Base-by-base conservation (phyloP, 2,888 invertebrate species). In the Ptychoptera albimana region DNA sequence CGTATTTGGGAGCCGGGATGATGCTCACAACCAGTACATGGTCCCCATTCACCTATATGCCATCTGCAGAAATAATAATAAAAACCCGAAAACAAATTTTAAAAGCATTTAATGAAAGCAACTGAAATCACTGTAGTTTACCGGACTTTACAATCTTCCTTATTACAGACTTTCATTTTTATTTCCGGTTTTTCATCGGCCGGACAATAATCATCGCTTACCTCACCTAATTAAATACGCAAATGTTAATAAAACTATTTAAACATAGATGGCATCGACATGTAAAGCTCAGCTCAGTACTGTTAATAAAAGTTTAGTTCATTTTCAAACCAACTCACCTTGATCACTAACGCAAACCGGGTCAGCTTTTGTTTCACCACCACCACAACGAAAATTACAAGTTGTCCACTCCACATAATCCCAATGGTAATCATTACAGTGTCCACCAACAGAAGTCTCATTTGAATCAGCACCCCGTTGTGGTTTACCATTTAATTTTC, bases 1-100 rank as follows among this genome's bases (percentile, higher is more conserved):
- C 73, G 59, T 29, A 55, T 58, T 42, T 60, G 57, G 5, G 61
- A 53, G 1, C 72, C 73, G 8, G 66, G 60, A 48, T 64, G 63
- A 43, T 62, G 63, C 51, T 64, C 64, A 50, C 72, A 72, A 1
- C 73, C 72, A 36, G 69, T 69, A 54, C 78, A 79, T 46, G 68
- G 67, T 49, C 75, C 72, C 78, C 77, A 79, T 43, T 72, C 71
- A 8, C 77, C 77, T 4, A 70, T 64, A 57, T 74, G 70, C 77
- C 78, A 78, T 56, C 77, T 76, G 48, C 7, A 49, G 43, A 37
- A 39, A 30, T 36, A 30, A 35, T 31, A 13, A 43, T 35, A 31
- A 34, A 23, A 23, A 8, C 31, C 11, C 16, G n/a, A n/a, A n/a
- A 23, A 23, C 11, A 14, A 10, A n/a, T 30, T 39, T 10, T 29